Percentiles rank a stretch among this genome's conserved stretches.
Evolutionary conservation across 35 echinoderm and acorn worm genomes (phyloP).

Genomic region (Lytechinus variegatus): DNA sequence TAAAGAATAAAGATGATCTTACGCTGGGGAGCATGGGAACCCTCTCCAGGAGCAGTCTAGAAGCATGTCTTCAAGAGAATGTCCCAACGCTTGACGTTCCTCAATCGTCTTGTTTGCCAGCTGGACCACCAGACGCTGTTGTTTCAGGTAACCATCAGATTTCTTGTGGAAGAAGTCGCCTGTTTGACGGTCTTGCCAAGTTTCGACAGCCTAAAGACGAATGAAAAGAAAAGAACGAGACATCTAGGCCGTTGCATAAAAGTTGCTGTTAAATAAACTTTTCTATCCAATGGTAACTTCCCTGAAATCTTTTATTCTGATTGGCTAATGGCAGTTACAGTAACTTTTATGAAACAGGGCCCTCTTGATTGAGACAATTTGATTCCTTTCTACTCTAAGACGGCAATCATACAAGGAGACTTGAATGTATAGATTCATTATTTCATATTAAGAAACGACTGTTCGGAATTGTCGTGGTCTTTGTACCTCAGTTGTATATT

Average conservation of each 20-base stretch:
- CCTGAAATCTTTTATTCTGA: too few relatives aligned
- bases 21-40: conserved; percentile 73
- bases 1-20: conserved; percentile 26
- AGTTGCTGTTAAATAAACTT: too few relatives aligned
- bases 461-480: too few relatives aligned
- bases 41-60: conserved; percentile 82
- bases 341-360: too few relatives aligned
- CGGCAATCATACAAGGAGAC: too few relatives aligned
- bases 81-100: conserved; percentile 57
- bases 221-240: background rate
- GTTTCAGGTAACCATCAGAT: background rate
- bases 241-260: too few relatives aligned
- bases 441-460: too few relatives aligned
- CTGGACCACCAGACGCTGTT: conserved; percentile 31
- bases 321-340: too few relatives aligned
- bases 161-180: conserved; percentile 57
- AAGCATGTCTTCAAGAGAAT: conserved; percentile 69
- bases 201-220: background rate
- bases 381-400: too few relatives aligned
- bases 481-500: background rate
- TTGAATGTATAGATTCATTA: too few relatives aligned
- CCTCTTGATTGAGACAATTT: too few relatives aligned
- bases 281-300: too few relatives aligned
- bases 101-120: conserved; percentile 59
- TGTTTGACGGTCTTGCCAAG: conserved; percentile 49